Evolutionary conservation across 1,140 invertebrate genomes (phyloP).

Genomic region (Archegozetes longisetosus): DNA sequence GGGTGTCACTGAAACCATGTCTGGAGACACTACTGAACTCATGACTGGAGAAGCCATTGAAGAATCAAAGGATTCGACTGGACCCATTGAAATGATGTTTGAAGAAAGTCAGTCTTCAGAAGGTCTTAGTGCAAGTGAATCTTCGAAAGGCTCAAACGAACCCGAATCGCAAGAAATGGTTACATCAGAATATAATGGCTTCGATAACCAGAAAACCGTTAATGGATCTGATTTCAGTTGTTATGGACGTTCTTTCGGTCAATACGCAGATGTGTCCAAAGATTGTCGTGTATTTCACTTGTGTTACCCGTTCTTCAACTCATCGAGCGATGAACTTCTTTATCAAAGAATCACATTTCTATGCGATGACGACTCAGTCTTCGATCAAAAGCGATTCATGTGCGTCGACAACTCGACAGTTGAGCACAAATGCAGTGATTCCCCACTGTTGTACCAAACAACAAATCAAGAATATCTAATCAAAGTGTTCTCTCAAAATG

Average conservation of each 20-base stretch:
- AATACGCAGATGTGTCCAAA: constrained; percentile 22
- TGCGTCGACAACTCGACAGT: constrained; percentile 6
- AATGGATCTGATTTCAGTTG: not conserved
- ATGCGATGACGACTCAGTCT: constrained; percentile 5
- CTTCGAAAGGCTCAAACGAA: not conserved
- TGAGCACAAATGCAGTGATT: not conserved
- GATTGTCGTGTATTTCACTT: constrained; percentile 23
- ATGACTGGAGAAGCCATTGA: not conserved
- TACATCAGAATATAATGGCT: not conserved
- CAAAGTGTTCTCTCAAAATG: not conserved
- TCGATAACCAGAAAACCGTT: constrained; percentile 1
- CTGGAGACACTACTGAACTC: too few relatives aligned
- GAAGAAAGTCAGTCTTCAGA: not conserved
- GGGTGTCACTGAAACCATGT: too few relatives aligned
- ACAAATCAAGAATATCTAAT: not conserved
- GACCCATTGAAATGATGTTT: not conserved
- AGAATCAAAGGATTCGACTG: not conserved
- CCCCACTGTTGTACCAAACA: not conserved
- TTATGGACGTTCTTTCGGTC: constrained; percentile 12
- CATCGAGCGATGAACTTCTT: not conserved
- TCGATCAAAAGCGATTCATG: constrained; percentile 10
- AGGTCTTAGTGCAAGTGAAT: not conserved
- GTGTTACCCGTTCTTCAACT: constrained; percentile 17
- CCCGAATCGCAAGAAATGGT: not conserved
- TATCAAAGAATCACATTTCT: constrained; percentile 13